These are phyloP conservation scores for Pentamera pediparva DNA, from an alignment of 53 echinoderm and acorn worm species.

Conservation along the genomic window DNA sequence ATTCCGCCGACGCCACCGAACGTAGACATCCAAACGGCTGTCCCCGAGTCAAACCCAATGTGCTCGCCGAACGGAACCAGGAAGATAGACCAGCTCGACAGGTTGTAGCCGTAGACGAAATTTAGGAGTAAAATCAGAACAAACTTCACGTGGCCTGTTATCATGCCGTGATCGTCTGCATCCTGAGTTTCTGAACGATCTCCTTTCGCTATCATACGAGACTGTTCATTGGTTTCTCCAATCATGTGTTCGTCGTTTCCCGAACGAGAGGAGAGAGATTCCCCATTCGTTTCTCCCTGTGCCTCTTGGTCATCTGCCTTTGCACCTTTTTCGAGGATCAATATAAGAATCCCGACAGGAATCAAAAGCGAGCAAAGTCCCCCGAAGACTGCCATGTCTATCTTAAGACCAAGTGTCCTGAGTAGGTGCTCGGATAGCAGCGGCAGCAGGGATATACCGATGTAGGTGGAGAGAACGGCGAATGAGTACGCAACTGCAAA, in stretches of 20 bases:
- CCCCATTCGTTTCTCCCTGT: no score
- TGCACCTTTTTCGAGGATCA: neutral
- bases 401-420: neutral
- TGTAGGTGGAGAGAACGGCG: neutral
- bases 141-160: neutral
- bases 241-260: no score
- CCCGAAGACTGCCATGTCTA: neutral
- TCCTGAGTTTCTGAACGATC: no score
- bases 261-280: no score
- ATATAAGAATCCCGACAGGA: neutral
- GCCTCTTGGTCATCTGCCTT: neutral
- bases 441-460: neutral
- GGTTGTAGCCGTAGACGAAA: neutral
- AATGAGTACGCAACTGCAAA: neutral
- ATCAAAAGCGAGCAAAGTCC: neutral
- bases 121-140: neutral
- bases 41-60: neutral
- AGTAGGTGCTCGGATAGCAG: neutral
- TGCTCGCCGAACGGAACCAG: neutral
- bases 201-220: no score
- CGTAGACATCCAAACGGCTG: neutral
- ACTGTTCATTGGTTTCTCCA: no score
- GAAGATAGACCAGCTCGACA: neutral
- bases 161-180: neutral
- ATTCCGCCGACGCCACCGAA: neutral